Evolutionary conservation across 2,797 vertebrate species (phyloP), one percentile per base, ranked within the genome.

Genomic region (Distichodus sexfasciatus): DNA sequence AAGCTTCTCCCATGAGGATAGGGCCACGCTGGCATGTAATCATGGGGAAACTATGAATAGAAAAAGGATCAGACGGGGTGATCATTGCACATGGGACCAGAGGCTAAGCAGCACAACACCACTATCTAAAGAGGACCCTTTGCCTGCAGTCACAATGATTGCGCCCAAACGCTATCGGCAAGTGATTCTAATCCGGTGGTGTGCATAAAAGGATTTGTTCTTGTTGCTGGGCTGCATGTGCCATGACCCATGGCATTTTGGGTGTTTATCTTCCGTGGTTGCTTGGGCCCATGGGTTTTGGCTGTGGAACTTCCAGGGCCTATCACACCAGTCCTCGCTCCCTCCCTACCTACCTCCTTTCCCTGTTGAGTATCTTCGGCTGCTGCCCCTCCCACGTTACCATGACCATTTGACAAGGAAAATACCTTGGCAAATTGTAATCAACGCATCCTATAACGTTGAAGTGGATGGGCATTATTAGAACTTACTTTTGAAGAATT

Each of bases 151-250:
- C 74, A 72, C 69, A 74, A 83, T 81, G 77, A 83, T 75, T 78
- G 72, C 78, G 28, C 47, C 44, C 61, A 59, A 72, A 71, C 69
- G 21, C 77, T 76, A 61, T 80, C 76, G 51, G 69, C 26, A 62
- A 79, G 81, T 43, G 66, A 86, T 81, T 79, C 82, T 84, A 87
- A 87, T 90, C 83, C 81, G 71, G 57, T 79, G 54, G 67, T 81
- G 85, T 83, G 82, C 84, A 84, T 82, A 78, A 85, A 87, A 81
- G 81, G 87, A 89, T 89, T 89, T 90, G 82, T 81, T 87, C 81
- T 80, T 79, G 76, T 83, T 84, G n/a, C n/a, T n/a, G 82, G 82
- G 68, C 77, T 81, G 80, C 79, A 84, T 79, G 36, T 73, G 68
- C 72, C 79, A 75, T 28, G 31, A 87, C 86, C 83, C 73, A 36